These are phyloP conservation scores for Dolichotis patagonum DNA, from an alignment of 2,113 vertebrate species.

Conservation along the genomic window DNA sequence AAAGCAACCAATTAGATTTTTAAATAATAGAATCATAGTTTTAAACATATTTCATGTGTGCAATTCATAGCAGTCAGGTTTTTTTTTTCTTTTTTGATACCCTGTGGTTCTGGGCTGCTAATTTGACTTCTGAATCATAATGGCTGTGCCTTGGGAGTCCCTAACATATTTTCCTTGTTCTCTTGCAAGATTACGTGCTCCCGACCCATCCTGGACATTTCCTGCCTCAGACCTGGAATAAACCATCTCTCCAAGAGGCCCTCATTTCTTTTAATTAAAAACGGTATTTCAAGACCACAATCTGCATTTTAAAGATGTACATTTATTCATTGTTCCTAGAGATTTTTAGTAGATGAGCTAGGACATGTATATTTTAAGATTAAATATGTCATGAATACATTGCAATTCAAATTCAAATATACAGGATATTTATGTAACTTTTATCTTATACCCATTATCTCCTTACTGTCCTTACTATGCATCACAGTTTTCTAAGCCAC, in stretches of 20 bases:
- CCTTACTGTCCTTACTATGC: background rate
- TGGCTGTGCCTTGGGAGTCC: background rate
- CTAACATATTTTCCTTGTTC: background rate
- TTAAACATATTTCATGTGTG: background rate
- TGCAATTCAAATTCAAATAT: constrained; percentile 26
- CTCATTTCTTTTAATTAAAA: constrained; percentile 9
- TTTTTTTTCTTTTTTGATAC: background rate
- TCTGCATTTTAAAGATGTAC: constrained; percentile 33
- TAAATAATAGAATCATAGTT: background rate
- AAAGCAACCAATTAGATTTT: background rate
- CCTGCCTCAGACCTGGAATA: background rate
- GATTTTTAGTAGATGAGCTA: background rate
- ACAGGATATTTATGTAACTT: constrained; percentile 4
- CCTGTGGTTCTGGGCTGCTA: background rate
- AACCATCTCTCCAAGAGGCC: background rate
- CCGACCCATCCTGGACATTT: background rate
- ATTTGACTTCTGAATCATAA: background rate
- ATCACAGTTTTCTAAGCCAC: constrained; percentile 42
- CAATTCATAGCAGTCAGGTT: background rate
- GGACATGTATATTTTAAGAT: constrained; percentile 1
- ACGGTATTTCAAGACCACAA: background rate
- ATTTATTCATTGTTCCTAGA: constrained; percentile 19
- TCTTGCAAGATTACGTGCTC: background rate
- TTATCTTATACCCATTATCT: background rate
- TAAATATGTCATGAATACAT: background rate